A percentile compares a stretch with the other conserved stretches of the same genome.
phyloP scores from a whole-genome alignment of 2,888 invertebrate genomes.

The Meganola albula region DNA sequence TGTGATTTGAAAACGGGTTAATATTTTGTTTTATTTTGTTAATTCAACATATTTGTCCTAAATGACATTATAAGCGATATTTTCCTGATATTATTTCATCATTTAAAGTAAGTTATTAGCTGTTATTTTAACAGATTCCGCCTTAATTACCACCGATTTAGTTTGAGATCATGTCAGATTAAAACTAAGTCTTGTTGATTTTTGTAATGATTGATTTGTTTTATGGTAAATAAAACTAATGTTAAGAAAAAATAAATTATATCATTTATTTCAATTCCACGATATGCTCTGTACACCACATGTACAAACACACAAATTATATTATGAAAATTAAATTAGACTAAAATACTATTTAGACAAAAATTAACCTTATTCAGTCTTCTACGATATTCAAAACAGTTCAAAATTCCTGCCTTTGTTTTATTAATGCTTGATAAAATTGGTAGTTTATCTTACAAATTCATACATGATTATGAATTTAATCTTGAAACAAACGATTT shows the following conservation, averaged over 20 bases:
- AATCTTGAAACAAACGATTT: too few species aligned
- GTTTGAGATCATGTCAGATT: conserved; percentile 27
- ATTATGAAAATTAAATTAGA: conserved; percentile 35
- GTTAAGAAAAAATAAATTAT: conserved; percentile 67
- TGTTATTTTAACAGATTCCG: too few species aligned
- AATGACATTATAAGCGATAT: too few species aligned
- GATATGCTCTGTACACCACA: conserved; percentile 34
- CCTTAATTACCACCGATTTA: conserved; percentile 27
- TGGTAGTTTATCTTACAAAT: too few species aligned
- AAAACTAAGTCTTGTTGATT: conserved; percentile 22
- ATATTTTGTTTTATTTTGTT: too few species aligned
- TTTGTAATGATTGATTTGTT: conserved; percentile 20
- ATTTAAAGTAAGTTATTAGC: too few species aligned
- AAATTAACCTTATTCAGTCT: conserved; percentile 70
- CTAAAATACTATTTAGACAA: conserved; percentile 43
- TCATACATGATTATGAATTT: too few species aligned
- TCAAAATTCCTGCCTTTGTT: conserved; percentile 42
- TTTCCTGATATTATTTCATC: too few species aligned
- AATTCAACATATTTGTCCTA: too few species aligned
- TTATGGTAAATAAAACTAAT: conserved; percentile 45
- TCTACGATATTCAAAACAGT: conserved; percentile 64
- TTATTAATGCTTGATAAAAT: conserved; percentile 21
- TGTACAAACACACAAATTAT: conserved; percentile 60
- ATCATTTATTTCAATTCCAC: conserved; percentile 62
- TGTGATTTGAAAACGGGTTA: too few species aligned